Evolutionary conservation across 2,888 invertebrate genomes (phyloP).

Genomic region (Eumacrocentrus americanus): DNA sequence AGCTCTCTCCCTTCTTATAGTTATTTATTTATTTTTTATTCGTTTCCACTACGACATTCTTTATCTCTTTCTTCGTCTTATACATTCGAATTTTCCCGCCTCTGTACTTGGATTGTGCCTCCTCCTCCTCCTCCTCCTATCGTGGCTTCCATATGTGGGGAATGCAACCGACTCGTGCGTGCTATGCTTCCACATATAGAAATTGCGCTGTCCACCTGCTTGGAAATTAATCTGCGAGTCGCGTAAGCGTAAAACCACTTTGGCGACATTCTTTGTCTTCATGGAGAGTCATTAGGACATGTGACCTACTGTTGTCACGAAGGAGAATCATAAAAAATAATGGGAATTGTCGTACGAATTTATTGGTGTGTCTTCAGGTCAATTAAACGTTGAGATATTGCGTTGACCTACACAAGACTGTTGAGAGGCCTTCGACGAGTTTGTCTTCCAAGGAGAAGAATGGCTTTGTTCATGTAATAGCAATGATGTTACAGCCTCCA

Average conservation of each 20-base stretch:
- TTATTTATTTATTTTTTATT: constrained; percentile 29
- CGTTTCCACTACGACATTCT: constrained; percentile 24
- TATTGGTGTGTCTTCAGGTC: background rate
- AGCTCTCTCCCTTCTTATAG: constrained; percentile 11
- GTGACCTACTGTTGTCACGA: background rate
- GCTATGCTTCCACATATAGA: background rate
- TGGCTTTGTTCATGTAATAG: no score
- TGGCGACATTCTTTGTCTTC: constrained; percentile 12
- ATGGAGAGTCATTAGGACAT: constrained; percentile 17
- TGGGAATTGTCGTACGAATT: background rate
- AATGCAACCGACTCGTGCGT: constrained; percentile 35
- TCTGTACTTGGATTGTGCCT: constrained; percentile 41
- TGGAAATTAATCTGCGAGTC: constrained; percentile 23
- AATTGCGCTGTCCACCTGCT: constrained; percentile 18
- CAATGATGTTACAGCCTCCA: no score
- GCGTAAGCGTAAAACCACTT: constrained; percentile 9
- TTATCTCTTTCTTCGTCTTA: constrained; percentile 7
- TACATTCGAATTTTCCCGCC: constrained; percentile 21
- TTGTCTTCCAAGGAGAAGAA: background rate
- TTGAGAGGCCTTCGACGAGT: no score
- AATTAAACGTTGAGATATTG: background rate
- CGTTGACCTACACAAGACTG: background rate
- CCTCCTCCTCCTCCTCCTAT: no score
- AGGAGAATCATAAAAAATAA: background rate
- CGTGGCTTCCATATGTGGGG: no score